Conservation (phyloP, 2,888 invertebrate species). For the Eilema caniola region DNA sequence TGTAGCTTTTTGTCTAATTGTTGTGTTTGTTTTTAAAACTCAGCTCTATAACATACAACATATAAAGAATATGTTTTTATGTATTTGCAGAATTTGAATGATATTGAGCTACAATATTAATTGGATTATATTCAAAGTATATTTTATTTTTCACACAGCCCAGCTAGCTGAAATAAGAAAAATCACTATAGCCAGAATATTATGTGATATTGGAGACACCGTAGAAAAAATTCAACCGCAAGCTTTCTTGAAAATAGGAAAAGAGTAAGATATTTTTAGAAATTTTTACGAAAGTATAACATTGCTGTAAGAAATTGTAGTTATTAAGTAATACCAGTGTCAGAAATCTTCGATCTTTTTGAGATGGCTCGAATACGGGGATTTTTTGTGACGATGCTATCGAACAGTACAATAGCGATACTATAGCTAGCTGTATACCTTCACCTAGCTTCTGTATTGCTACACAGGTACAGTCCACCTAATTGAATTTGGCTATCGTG, state of each 20-base stretch:
- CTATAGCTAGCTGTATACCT: too few species aligned
- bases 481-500: too few species aligned
- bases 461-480: too few species aligned
- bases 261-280: constrained; percentile 46
- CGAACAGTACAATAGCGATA: too few species aligned
- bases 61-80: too few species aligned
- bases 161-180: constrained; percentile 64
- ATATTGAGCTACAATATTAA: not conserved
- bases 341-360: not conserved
- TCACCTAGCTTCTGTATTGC: too few species aligned
- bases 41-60: too few species aligned
- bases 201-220: constrained; percentile 65
- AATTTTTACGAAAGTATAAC: not conserved
- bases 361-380: too few species aligned
- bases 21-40: too few species aligned
- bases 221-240: constrained; percentile 60
- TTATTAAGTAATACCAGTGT: not conserved
- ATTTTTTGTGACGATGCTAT: too few species aligned
- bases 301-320: too few species aligned
- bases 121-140: not conserved
- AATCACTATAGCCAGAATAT: constrained; percentile 53
- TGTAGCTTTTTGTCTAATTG: too few species aligned
- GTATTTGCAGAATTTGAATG: not conserved
- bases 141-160: constrained; percentile 39
- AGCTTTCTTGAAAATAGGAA: constrained; percentile 57